phyloP scores from a whole-genome alignment of 2,888 invertebrate species.

The Lasioglossum zephyrum region DNA sequence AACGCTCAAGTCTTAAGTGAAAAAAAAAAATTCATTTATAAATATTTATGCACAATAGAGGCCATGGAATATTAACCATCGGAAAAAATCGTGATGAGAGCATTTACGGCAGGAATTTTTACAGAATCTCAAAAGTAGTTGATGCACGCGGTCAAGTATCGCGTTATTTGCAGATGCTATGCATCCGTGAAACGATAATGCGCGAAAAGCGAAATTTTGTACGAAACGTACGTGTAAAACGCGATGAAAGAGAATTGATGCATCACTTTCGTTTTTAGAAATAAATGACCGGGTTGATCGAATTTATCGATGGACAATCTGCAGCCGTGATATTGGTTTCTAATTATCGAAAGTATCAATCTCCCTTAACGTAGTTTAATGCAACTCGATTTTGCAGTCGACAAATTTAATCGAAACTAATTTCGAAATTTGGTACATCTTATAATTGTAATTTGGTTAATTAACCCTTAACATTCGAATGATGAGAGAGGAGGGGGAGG shows the following conservation, averaged over 20 bases:
- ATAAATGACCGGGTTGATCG: neutral
- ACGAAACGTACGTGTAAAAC: neutral
- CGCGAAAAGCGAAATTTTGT: neutral
- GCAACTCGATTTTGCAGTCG: neutral
- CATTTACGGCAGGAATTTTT: neutral
- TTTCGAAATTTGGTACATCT: neutral
- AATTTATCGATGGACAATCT: neutral
- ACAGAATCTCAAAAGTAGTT: neutral
- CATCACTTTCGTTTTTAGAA: neutral
- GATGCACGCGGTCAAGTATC: neutral
- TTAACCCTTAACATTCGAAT: too few species aligned
- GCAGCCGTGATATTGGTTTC: neutral
- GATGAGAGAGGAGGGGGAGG: too few species aligned
- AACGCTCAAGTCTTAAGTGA: neutral
- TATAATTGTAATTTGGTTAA: neutral
- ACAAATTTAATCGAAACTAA: neutral
- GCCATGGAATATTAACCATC: neutral
- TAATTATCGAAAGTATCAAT: neutral
- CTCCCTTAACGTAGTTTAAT: neutral
- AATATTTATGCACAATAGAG: neutral
- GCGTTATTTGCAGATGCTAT: neutral
- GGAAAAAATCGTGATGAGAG: neutral
- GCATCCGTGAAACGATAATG: neutral
- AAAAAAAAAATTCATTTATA: slow-evolving; percentile 8
- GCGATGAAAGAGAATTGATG: neutral